A percentile compares a stretch with the other conserved stretches of the same genome.
These are phyloP conservation scores for Parnassius glacialis DNA, from an alignment of 2,888 invertebrate genomes.

Conservation along the genomic window DNA sequence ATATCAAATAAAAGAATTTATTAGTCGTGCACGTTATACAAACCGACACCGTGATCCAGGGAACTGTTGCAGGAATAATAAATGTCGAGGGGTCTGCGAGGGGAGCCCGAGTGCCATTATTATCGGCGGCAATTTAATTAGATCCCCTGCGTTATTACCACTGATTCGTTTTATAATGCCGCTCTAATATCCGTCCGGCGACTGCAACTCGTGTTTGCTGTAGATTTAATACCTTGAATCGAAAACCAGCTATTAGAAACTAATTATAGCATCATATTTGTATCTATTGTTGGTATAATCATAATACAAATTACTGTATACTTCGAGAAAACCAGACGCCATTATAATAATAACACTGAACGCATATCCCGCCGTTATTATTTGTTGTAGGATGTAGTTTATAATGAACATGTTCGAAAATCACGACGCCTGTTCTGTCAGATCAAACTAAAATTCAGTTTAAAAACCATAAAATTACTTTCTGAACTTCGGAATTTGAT, in stretches of 20 bases:
- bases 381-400: conserved; percentile 8
- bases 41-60: conserved; percentile 45
- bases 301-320: conserved; percentile 37
- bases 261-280: conserved; percentile 40
- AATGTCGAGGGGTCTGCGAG: conserved; percentile 72
- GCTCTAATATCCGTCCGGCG: conserved; percentile 58
- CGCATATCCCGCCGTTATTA: conserved; percentile 19
- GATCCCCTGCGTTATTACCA: conserved; percentile 76
- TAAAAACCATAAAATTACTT: conserved; percentile 80
- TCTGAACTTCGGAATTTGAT: conserved; percentile 70
- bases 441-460: conserved; percentile 54
- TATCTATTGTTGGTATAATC: conserved; percentile 30
- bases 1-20: conserved; percentile 17
- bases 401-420: conserved; percentile 28
- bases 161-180: conserved; percentile 77
- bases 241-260: conserved; percentile 49
- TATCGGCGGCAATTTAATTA: conserved; percentile 80
- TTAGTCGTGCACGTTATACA: conserved; percentile 22
- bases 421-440: conserved; percentile 29
- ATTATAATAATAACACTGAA: conserved; percentile 35
- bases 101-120: conserved; percentile 74
- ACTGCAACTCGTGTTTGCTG: conserved; percentile 46
- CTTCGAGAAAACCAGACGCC: conserved; percentile 25
- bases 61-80: conserved; percentile 69
- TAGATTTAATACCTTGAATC: conserved; percentile 46